Conservation (phyloP, 2,797 vertebrate genomes). For the Lateolabrax maculatus region DNA sequence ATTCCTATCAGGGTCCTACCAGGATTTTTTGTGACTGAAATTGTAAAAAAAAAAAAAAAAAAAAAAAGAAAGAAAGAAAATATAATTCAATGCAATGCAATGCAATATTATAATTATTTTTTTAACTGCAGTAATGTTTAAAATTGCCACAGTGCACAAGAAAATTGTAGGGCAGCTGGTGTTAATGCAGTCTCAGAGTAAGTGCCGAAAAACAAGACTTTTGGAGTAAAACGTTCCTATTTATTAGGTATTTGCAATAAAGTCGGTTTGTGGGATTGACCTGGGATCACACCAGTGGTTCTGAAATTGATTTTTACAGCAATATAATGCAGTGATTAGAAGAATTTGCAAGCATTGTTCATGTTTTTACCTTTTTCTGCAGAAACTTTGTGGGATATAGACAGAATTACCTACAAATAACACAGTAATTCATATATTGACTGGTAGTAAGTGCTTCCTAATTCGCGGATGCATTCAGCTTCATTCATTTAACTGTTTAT, state of each 20-base stretch:
- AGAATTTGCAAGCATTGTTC: background rate
- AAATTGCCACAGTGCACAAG: background rate
- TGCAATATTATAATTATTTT: too few relatives aligned
- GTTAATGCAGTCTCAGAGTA: background rate
- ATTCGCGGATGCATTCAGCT: slow-evolving; percentile 58
- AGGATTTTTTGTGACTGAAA: background rate
- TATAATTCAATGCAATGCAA: background rate
- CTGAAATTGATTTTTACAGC: background rate
- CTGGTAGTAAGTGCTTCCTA: slow-evolving; percentile 58
- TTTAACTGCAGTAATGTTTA: background rate
- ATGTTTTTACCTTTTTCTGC: background rate
- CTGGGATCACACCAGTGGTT: background rate
- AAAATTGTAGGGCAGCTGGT: background rate
- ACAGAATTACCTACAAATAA: background rate
- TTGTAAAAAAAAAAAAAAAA: too few relatives aligned
- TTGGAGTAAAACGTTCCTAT: background rate
- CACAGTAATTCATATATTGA: slow-evolving; percentile 36
- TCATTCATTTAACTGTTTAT: slow-evolving; percentile 23
- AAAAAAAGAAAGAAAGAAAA: too few relatives aligned
- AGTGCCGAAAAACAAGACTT: background rate
- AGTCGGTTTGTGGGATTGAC: background rate
- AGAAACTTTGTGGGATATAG: background rate
- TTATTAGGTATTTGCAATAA: background rate
- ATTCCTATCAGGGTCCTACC: slow-evolving; percentile 49
- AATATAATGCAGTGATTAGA: background rate